These are phyloP conservation scores for Anodontia alba DNA, from an alignment of 2,888 invertebrate genomes.

Conservation along the genomic window DNA sequence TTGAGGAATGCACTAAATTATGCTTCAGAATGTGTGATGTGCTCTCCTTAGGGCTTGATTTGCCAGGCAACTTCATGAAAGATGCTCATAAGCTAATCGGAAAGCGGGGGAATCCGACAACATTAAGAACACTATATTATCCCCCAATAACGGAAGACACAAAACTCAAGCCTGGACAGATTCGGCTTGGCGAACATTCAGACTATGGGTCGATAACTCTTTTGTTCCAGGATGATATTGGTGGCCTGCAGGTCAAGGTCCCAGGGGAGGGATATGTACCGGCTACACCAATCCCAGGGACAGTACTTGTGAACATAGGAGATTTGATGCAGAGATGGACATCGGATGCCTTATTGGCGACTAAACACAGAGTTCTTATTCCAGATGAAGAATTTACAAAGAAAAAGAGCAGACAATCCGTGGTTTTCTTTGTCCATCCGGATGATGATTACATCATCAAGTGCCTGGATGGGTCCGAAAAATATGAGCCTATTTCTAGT, in stretches of 20 bases:
- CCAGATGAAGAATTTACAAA: slow-evolving; percentile 54
- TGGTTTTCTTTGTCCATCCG: slow-evolving; percentile 71
- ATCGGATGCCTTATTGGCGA: slow-evolving; percentile 89
- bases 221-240: slow-evolving; percentile 69
- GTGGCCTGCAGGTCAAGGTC: slow-evolving; percentile 62
- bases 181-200: slow-evolving; percentile 70
- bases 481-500: slow-evolving; percentile 71
- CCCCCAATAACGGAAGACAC: slow-evolving; percentile 34
- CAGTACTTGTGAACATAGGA: slow-evolving; percentile 91
- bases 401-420: slow-evolving; percentile 57
- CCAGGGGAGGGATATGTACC: slow-evolving; percentile 89
- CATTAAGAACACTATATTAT: slow-evolving; percentile 37
- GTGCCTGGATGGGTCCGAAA: slow-evolving; percentile 71
- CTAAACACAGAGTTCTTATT: slow-evolving; percentile 82
- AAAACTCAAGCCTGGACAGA: slow-evolving; percentile 64
- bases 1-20: slow-evolving; percentile 30
- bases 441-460: slow-evolving; percentile 63
- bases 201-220: slow-evolving; percentile 70
- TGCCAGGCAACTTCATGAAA: slow-evolving; percentile 25
- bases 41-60: slow-evolving; percentile 35
- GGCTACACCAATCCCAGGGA: slow-evolving; percentile 91
- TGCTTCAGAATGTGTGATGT: slow-evolving; percentile 29
- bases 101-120: slow-evolving; percentile 22
- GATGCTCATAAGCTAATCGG: slow-evolving; percentile 35
- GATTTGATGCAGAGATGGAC: slow-evolving; percentile 92